Base-by-base conservation (phyloP, 92 coral and sea anemone genomes). In the Actinernus sp. region DNA sequence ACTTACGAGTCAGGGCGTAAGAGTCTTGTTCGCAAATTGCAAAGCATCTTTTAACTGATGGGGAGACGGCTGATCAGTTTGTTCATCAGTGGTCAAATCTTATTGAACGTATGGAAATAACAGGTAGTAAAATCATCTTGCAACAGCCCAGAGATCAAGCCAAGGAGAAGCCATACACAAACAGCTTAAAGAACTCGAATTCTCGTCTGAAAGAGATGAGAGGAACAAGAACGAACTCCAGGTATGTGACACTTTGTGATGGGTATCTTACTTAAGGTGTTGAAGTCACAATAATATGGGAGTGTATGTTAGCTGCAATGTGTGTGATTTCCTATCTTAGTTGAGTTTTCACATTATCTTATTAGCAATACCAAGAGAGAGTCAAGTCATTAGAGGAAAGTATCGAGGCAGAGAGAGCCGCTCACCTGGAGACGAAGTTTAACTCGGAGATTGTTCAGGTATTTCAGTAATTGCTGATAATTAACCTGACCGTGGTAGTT, bases 381-480 rank as follows among this genome's bases (percentile, higher is more conserved):
- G 77, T 94, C n/a, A 94, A 91, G 79, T 56, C 76, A 44, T 74
- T 94, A 52, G 98, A 94, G 49, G 98, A 94, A 36, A 89, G 97
- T 61, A 80, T 91, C 30, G 98, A 94, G 29, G 98, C 98, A 24
- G 98, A 94, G 48, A 65, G 98, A 40, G 93, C 98, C 16, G 97
- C 98, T 29, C 98, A 94, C 49, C 76, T 94, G 65, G 98, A 94
- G 54, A 94, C 98, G 27, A 94, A 94, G 59, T 94, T 94, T 40
- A 94, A 94, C 71, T 94, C 98, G 0, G 98, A 94, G 79, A 91
- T 94, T 53, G 75, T 91, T 37, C 98, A 91, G 92, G 98, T 91
- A 66, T 22, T n/a, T n/a, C n/a, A n/a, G n/a, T n/a, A n/a, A n/a
- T n/a, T n/a, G n/a, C n/a, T n/a, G n/a, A n/a, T n/a, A n/a, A n/a